Conservation (phyloP, 2,888 invertebrate genomes). For the Drosophila peninsularis region DNA sequence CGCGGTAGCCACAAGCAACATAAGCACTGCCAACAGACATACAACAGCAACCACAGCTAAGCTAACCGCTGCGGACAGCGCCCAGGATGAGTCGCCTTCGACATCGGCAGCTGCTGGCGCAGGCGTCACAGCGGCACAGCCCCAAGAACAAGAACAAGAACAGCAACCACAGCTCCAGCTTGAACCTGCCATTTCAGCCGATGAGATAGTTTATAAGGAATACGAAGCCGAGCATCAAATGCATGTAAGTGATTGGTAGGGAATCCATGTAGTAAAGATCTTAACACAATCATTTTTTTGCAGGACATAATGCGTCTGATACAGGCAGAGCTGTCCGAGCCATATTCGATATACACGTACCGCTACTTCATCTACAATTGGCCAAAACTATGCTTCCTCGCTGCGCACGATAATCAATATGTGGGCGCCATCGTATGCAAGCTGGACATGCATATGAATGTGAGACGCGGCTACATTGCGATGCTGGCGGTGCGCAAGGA, state of each 20-base stretch:
- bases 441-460: slow-evolving; percentile 95
- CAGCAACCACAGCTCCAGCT: slow-evolving; percentile 38
- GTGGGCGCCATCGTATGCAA: slow-evolving; percentile 99
- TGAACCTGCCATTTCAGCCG: slow-evolving; percentile 69
- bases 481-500: slow-evolving; percentile 99
- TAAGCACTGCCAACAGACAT: slow-evolving; percentile 67
- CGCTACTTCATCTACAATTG: slow-evolving; percentile 99
- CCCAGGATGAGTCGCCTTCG: slow-evolving; percentile 39
- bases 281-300: slow-evolving; percentile 1
- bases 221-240: slow-evolving; percentile 98
- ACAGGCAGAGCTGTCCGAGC: slow-evolving; percentile 99
- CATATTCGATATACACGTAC: slow-evolving; percentile 99
- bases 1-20: slow-evolving; percentile 52
- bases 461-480: slow-evolving; percentile 98
- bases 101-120: slow-evolving; percentile 47
- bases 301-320: slow-evolving; percentile 98
- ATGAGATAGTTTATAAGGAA: slow-evolving; percentile 87
- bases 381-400: slow-evolving; percentile 99
- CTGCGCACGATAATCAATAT: slow-evolving; percentile 93
- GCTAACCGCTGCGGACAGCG: slow-evolving; percentile 33
- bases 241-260: slow-evolving; percentile 86
- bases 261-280: neutral
- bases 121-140: slow-evolving; percentile 4
- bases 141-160: slow-evolving; percentile 14
- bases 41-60: slow-evolving; percentile 43